phyloP scores from a whole-genome alignment of 2,113 vertebrate species.

The Arothron firmamentum region DNA sequence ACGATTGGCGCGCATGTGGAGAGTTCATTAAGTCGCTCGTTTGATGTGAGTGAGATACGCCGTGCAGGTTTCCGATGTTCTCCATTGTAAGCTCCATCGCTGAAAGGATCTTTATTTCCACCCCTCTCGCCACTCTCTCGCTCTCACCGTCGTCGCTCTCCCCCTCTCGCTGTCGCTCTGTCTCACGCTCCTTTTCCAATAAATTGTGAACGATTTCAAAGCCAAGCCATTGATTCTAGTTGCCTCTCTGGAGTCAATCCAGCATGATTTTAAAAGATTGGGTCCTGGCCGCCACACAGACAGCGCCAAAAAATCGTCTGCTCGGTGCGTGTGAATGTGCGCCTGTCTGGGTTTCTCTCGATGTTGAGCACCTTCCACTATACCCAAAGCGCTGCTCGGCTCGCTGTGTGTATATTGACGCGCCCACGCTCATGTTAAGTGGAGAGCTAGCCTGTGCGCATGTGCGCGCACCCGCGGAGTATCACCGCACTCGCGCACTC shows the following conservation, averaged over 20 bases:
- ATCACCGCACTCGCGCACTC: constrained; percentile 51
- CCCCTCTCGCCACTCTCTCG: constrained; percentile 64
- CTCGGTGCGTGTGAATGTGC: constrained; percentile 53
- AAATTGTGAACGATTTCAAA: constrained; percentile 82
- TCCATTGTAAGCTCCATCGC: constrained; percentile 96
- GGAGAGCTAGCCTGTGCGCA: constrained; percentile 64
- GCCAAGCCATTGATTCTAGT: constrained; percentile 78
- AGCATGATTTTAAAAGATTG: constrained; percentile 73
- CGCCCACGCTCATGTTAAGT: constrained; percentile 66
- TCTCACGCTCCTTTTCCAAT: constrained; percentile 72
- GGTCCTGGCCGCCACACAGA: constrained; percentile 46
- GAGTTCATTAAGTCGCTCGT: constrained; percentile 90
- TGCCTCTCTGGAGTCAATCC: constrained; percentile 76
- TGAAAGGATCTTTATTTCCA: constrained; percentile 71
- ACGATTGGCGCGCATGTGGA: constrained; percentile 81
- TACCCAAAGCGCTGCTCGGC: constrained; percentile 58
- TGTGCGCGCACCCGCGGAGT: constrained; percentile 61
- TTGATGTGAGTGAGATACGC: constrained; percentile 86
- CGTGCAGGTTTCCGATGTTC: constrained; percentile 90
- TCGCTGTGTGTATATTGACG: constrained; percentile 67
- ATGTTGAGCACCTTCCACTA: constrained; percentile 59
- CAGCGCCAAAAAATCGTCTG: constrained; percentile 49
- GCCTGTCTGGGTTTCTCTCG: constrained; percentile 55
- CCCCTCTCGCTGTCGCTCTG: constrained; percentile 63
- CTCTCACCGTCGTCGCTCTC: constrained; percentile 50